Conservation (phyloP, 2,797 vertebrate genomes). For the Clamator glandarius region DNA sequence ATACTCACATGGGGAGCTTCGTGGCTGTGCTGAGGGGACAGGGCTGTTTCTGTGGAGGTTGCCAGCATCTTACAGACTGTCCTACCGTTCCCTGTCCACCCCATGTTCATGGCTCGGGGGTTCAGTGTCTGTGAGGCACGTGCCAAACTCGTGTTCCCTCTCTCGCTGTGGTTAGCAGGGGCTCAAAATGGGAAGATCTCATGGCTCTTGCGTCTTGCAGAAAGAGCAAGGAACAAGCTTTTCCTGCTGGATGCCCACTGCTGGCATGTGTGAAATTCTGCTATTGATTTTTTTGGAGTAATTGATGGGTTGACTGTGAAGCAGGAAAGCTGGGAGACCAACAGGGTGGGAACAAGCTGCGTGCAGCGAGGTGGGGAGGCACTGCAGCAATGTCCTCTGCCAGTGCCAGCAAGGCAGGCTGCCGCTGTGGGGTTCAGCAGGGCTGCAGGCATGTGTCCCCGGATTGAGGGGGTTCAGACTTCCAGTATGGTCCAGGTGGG, state of each 20-base stretch:
- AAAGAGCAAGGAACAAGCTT: background rate
- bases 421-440: background rate
- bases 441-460: rapidly evolving
- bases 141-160: background rate
- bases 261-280: background rate
- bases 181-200: background rate
- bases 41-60: background rate
- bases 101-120: rapidly evolving
- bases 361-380: background rate
- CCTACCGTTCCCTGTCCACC: background rate
- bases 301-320: background rate
- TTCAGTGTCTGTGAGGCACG: rapidly evolving
- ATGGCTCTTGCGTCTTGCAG: background rate
- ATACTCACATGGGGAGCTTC: rapidly evolving
- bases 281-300: background rate
- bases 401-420: background rate
- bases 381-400: rapidly evolving
- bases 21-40: background rate
- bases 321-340: background rate
- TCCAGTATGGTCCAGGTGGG: rapidly evolving
- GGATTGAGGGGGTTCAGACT: background rate
- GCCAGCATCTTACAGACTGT: rapidly evolving
- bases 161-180: background rate
- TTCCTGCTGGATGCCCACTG: background rate
- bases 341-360: background rate